These are phyloP conservation scores for Heliconius congener DNA, from an alignment of 1,140 invertebrate genomes.

Conservation along the genomic window DNA sequence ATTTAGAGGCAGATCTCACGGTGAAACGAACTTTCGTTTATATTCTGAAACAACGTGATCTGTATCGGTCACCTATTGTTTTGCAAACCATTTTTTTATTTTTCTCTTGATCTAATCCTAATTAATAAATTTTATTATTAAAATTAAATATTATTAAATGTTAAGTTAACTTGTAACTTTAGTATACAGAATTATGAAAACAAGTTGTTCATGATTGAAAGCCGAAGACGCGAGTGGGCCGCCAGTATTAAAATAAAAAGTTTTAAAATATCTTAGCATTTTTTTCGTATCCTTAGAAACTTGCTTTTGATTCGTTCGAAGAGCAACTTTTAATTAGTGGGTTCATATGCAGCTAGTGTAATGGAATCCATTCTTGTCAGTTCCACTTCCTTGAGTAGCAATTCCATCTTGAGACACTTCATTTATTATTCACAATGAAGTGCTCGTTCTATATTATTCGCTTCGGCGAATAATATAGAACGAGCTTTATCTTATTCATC, in stretches of 20 bases:
- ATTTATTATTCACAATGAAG: constrained; percentile 76
- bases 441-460: constrained; percentile 66
- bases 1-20: constrained; percentile 67
- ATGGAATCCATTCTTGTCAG: constrained; percentile 36
- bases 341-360: constrained; percentile 36
- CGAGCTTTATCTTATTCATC: constrained; percentile 62
- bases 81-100: constrained; percentile 15
- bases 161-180: not conserved
- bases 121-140: constrained; percentile 15
- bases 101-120: not conserved
- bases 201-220: too few relatives aligned
- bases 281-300: not conserved
- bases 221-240: too few relatives aligned
- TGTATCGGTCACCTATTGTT: constrained; percentile 62
- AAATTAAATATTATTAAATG: not conserved
- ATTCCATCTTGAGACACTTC: constrained; percentile 55
- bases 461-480: constrained; percentile 26
- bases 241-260: not conserved
- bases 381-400: constrained; percentile 34
- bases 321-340: constrained; percentile 33
- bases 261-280: not conserved
- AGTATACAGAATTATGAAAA: not conserved
- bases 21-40: constrained; percentile 66
- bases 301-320: constrained; percentile 3
- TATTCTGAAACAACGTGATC: constrained; percentile 62